Conservation (phyloP, 2,888 invertebrate species). For the Ligdia adustata region DNA sequence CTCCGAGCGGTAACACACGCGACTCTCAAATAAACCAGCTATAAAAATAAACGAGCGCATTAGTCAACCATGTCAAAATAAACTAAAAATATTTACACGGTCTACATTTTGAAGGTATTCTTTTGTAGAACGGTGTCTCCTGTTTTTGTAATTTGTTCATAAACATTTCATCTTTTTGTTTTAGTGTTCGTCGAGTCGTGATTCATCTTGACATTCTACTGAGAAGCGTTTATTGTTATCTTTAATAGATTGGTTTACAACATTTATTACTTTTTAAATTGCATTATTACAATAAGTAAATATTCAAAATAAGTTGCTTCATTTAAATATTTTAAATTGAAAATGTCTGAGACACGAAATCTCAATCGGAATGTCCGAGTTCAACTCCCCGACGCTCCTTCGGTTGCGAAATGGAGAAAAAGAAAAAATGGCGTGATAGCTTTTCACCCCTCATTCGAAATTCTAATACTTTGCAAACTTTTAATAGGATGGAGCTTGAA, state of each 20-base stretch:
- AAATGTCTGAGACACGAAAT: constrained; percentile 20
- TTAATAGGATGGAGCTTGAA: constrained; percentile 81
- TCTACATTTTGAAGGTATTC: constrained; percentile 38
- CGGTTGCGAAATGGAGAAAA: constrained; percentile 49
- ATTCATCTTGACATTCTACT: constrained; percentile 8
- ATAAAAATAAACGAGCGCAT: constrained; percentile 81
- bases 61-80: constrained; percentile 82
- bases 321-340: constrained; percentile 18
- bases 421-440: constrained; percentile 75
- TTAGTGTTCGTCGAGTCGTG: not conserved
- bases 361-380: constrained; percentile 20
- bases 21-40: constrained; percentile 74
- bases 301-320: constrained; percentile 14
- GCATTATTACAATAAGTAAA: constrained; percentile 1
- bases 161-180: constrained; percentile 8
- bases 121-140: constrained; percentile 27
- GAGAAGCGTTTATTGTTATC: not conserved
- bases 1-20: constrained; percentile 66
- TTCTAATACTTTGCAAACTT: constrained; percentile 82
- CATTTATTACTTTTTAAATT: constrained; percentile 10
- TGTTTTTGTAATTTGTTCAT: constrained; percentile 18
- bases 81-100: constrained; percentile 66
- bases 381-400: constrained; percentile 25
- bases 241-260: constrained; percentile 3
- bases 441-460: constrained; percentile 80